Conservation (phyloP, 2,888 invertebrate genomes). For the Drosophila suboccidentalis region DNA sequence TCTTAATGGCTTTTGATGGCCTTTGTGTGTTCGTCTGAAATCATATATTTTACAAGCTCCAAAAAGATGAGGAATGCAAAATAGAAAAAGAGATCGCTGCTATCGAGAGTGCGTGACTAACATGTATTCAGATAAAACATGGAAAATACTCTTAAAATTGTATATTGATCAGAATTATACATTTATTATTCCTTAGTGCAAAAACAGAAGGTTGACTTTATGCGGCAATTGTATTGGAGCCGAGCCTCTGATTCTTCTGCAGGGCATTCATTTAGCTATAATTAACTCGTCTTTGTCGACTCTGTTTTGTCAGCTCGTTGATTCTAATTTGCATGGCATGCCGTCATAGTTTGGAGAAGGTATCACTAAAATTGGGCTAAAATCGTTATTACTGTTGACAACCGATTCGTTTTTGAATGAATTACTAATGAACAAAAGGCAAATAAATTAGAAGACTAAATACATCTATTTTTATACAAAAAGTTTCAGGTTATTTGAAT, state of each 20-base stretch:
- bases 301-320: not conserved
- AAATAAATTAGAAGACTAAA: not conserved
- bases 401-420: constrained; percentile 3
- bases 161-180: not conserved
- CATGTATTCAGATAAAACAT: not conserved
- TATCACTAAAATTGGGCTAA: constrained; percentile 3
- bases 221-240: not conserved
- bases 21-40: constrained; percentile 41
- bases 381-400: not conserved
- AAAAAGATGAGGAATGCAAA: constrained; percentile 1
- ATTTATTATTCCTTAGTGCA: not conserved
- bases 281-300: not conserved
- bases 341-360: constrained; percentile 3
- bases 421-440: not conserved
- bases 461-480: not conserved
- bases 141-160: not conserved
- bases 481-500: not conserved
- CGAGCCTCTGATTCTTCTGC: no score
- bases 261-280: not conserved
- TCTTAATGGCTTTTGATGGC: constrained; percentile 43
- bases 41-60: constrained; percentile 33
- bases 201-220: not conserved
- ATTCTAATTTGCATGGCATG: constrained; percentile 8
- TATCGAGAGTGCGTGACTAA: not conserved
- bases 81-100: not conserved